Evolutionary conservation across 2,113 vertebrate species (phyloP), one percentile per base, ranked within the genome.

Genomic region (Corynorhinus townsendii): DNA sequence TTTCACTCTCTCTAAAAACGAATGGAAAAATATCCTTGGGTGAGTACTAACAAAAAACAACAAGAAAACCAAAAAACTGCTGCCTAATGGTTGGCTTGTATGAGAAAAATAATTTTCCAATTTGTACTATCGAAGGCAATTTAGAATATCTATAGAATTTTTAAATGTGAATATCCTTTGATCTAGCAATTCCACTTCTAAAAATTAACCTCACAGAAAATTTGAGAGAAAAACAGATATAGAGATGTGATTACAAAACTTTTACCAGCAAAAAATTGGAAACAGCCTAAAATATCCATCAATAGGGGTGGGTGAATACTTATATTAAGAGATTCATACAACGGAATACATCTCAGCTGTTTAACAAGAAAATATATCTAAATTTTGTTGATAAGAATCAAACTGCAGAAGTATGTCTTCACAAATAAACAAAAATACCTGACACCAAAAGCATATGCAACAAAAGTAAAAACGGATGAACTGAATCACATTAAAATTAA

Each of bases 131-230:
- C n/a, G 35, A 93, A 72, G 38, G 30, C 49, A 82, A 77, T 79
- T 71, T 72, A 76, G 47, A 96, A 47, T 47, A 92, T 9, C 4
- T 62, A 75, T 1, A 52, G 33, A 89, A 49, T 75, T 75, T 62
- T 66, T n/a, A 3, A 87, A 88, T 47, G 38, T 72, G 35, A 15
- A 7, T 54, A 84, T 88, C 30, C 33, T 88, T 64, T 89, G 28
- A 93, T 45, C 22, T 77, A 86, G 16, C 24, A 86, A 89, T 92
- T 96, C 19, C 5, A 88, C 40, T 62, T 95, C 17, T 83, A 83
- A 66, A 80, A 88, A 64, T 77, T 93, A 49, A 76, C 47, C 33
- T 89, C n/a, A 83, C 11, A 93, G 54, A 43, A 90, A 73, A 79
- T 6, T 12, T 72, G 66, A 59, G 62, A 79, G 14, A 93, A 72